Evolutionary conservation across 2,797 vertebrate species (phyloP).

Genomic region (Periparus ater): DNA sequence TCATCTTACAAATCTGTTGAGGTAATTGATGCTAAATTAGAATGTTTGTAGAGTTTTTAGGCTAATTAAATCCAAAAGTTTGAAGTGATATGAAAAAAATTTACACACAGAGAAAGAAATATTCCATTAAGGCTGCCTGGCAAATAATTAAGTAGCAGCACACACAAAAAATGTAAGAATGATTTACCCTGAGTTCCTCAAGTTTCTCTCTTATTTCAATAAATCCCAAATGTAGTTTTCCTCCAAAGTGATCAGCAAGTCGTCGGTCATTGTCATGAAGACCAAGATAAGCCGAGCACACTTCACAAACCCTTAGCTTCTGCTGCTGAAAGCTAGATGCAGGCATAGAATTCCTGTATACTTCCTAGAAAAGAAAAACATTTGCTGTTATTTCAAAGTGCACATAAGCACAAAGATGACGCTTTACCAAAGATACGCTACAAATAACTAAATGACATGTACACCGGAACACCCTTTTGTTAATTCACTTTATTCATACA

Average conservation of each 20-base stretch:
- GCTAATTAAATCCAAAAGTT: neutral
- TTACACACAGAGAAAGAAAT: neutral
- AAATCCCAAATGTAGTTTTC: conserved; percentile 96
- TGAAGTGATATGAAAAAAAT: neutral
- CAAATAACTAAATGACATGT: neutral
- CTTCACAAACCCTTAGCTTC: conserved; percentile 95
- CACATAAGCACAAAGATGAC: neutral
- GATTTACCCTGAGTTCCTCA: conserved; percentile 90
- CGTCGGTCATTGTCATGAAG: conserved; percentile 97
- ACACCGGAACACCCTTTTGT: neutral
- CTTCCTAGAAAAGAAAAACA: conserved; percentile 78
- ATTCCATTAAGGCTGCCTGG: neutral
- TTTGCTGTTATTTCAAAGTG: neutral
- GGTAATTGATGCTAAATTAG: neutral
- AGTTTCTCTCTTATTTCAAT: conserved; percentile 98
- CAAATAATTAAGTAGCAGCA: neutral
- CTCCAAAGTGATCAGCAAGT: conserved; percentile 97
- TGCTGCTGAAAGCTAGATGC: conserved; percentile 99
- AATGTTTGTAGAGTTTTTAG: neutral
- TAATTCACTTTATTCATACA: neutral
- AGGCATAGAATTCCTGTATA: conserved; percentile 98
- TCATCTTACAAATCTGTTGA: neutral
- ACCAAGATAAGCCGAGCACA: conserved; percentile 96
- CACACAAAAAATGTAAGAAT: neutral
- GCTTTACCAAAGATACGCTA: neutral